Conservation (phyloP, 2,797 vertebrate species). For the Falco rusticolus region DNA sequence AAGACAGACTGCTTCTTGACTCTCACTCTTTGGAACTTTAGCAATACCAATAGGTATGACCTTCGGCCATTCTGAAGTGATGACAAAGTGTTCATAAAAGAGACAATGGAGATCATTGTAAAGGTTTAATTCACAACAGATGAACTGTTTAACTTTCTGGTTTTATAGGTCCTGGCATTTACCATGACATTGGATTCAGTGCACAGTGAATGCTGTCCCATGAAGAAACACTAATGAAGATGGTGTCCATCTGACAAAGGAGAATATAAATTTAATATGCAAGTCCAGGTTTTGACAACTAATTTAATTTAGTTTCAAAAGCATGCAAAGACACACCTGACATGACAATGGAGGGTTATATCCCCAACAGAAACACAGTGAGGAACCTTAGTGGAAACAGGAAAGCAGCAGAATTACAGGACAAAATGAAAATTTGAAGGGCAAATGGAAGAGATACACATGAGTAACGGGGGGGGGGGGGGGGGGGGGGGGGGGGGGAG, state of each 20-base stretch:
- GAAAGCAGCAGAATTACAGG: background rate
- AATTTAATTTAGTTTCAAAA: background rate
- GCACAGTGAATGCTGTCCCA: background rate
- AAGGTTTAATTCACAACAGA: background rate
- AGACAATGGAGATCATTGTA: background rate
- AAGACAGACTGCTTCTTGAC: background rate
- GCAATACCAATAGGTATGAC: background rate
- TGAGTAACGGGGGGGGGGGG: accelerated
- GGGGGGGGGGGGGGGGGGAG: too few species aligned
- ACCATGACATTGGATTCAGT: background rate
- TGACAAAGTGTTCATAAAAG: background rate
- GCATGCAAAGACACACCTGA: background rate
- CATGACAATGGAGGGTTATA: background rate
- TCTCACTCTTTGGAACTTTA: background rate
- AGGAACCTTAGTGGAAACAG: background rate
- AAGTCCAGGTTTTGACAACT: background rate
- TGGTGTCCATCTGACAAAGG: background rate
- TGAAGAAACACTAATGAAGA: background rate
- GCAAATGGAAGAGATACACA: background rate
- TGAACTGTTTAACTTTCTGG: background rate
- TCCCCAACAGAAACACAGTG: background rate
- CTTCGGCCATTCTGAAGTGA: background rate
- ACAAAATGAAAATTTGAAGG: background rate
- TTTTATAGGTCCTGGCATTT: background rate
- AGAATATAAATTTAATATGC: background rate